Percentiles rank a stretch among this genome's conserved stretches.
Conservation (phyloP, 2,888 invertebrate genomes). For the Patella pellucida region DNA sequence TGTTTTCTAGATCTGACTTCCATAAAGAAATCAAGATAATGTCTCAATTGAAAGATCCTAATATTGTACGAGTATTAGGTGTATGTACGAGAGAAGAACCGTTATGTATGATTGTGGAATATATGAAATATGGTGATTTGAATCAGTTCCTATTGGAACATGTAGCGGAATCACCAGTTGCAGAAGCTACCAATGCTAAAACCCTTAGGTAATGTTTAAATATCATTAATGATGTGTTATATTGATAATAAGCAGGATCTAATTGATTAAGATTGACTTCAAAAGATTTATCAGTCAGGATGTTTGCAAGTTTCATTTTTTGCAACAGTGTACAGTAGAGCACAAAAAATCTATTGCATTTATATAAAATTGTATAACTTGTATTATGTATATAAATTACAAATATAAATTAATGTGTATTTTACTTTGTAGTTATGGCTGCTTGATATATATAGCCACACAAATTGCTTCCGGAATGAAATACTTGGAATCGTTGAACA, state of each 20-base stretch:
- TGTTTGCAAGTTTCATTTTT: no score
- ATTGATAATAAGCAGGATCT: no score
- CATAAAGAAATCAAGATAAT: constrained; percentile 88
- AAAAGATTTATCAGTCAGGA: no score
- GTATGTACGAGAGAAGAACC: constrained; percentile 86
- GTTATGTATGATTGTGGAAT: constrained; percentile 89
- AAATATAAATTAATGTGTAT: constrained; percentile 3
- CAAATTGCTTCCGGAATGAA: constrained; percentile 92
- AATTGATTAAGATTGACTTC: no score
- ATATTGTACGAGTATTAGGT: constrained; percentile 86
- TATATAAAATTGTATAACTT: not conserved
- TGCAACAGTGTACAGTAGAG: no score
- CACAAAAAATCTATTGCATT: no score
- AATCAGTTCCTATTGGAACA: constrained; percentile 83
- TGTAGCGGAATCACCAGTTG: constrained; percentile 78
- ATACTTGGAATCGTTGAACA: constrained; percentile 88
- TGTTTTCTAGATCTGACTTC: constrained; percentile 81
- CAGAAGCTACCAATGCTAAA: constrained; percentile 72
- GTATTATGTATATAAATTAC: not conserved
- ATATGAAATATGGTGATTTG: constrained; percentile 88
- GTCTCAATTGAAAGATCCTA: constrained; percentile 86
- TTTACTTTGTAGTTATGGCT: constrained; percentile 80
- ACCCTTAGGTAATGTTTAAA: constrained; percentile 78
- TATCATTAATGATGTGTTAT: no score
- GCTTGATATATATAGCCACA: constrained; percentile 84